Evolutionary conservation across 2,113 vertebrate genomes (phyloP).

Genomic region (Oreocharis arfaki): DNA sequence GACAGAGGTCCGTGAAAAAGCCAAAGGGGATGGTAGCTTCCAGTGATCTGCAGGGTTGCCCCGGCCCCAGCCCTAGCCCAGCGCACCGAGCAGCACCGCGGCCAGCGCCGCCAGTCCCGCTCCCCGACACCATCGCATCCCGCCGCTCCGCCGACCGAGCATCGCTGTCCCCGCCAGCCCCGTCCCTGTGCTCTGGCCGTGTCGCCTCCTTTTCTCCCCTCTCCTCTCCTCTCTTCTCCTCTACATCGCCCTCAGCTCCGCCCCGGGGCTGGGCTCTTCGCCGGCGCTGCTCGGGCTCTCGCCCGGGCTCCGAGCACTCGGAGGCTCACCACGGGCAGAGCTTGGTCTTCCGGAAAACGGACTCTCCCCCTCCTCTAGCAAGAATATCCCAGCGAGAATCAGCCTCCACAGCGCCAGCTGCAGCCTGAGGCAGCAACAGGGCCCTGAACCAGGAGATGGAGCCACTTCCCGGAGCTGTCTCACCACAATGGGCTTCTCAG

Average conservation of each 20-base stretch:
- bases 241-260: too few species aligned
- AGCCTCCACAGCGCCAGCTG: background rate
- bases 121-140: background rate
- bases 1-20: background rate
- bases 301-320: fast-evolving
- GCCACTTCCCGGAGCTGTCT: background rate
- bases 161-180: fast-evolving
- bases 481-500: too few species aligned
- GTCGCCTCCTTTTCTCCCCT: fast-evolving
- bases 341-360: background rate
- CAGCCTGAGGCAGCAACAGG: background rate
- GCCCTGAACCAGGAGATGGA: background rate
- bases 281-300: fast-evolving
- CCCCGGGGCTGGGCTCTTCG: background rate
- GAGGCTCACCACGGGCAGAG: too few species aligned
- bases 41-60: background rate
- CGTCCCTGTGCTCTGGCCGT: fast-evolving
- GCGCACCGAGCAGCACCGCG: background rate
- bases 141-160: background rate
- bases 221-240: too few species aligned
- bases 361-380: background rate
- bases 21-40: background rate
- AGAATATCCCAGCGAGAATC: too few species aligned
- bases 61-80: too few species aligned
- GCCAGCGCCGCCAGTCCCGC: background rate